These are phyloP conservation scores for Channa argus DNA, from an alignment of 2,113 vertebrate genomes.

Conservation along the genomic window DNA sequence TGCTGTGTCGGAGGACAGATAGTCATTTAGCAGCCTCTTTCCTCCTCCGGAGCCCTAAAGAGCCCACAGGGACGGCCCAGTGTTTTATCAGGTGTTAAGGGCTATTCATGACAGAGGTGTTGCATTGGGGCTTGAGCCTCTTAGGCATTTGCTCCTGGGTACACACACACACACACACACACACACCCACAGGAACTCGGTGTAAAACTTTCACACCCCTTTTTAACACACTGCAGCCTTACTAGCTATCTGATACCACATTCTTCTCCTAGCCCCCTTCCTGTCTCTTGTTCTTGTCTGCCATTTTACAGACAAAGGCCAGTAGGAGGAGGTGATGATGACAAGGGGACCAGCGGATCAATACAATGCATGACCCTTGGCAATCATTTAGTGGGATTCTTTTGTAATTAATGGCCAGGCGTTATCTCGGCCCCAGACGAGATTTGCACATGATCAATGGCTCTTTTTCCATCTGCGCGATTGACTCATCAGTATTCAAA, in stretches of 20 bases:
- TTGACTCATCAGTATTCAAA: conserved; percentile 61
- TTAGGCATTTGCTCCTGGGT: conserved; percentile 67
- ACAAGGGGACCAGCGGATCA: conserved; percentile 41
- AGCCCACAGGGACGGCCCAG: conserved; percentile 38
- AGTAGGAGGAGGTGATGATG: conserved; percentile 29
- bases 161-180: conserved; percentile 19
- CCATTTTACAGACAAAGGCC: conserved; percentile 62
- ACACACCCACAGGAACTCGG: conserved; percentile 54
- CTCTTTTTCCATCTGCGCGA: conserved; percentile 39
- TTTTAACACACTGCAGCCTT: conserved; percentile 33
- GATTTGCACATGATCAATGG: conserved; percentile 45
- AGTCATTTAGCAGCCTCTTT: conserved; percentile 25
- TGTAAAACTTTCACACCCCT: conserved; percentile 49
- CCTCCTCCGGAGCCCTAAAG: conserved; percentile 57
- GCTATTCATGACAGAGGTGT: conserved; percentile 61
- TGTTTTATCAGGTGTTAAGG: conserved; percentile 75
- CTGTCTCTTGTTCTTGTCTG: conserved; percentile 62
- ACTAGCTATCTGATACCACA: conserved; percentile 62
- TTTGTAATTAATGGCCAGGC: conserved; percentile 37
- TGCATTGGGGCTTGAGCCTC: conserved; percentile 58
- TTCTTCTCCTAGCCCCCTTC: conserved; percentile 59
- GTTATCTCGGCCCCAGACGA: conserved; percentile 19
- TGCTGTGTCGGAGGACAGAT: conserved; percentile 15
- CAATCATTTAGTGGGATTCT: conserved; percentile 49
- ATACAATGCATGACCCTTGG: conserved; percentile 45